These are phyloP conservation scores for Solen grandis DNA, from an alignment of 1,140 invertebrate genomes.

Conservation along the genomic window DNA sequence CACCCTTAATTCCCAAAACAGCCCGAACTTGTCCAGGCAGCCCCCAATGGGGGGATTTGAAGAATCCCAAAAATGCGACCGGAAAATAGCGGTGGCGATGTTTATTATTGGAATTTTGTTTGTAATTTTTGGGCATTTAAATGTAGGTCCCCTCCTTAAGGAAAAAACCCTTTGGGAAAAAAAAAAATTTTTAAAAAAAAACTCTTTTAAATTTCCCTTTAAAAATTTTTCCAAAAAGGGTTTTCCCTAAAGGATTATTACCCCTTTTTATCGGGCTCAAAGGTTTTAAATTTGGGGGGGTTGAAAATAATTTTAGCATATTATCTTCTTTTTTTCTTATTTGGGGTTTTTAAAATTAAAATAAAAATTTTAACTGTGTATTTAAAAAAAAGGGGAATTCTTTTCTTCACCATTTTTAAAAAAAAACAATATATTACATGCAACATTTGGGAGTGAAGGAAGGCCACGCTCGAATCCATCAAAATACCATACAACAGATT, in stretches of 20 bases:
- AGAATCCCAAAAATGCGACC: slow-evolving; percentile 64
- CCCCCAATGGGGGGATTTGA: slow-evolving; percentile 56
- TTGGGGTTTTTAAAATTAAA: background rate
- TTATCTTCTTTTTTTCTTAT: background rate
- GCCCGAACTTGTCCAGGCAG: slow-evolving; percentile 58
- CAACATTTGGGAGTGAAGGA: too few relatives aligned
- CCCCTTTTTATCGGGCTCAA: background rate
- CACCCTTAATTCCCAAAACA: slow-evolving; percentile 61
- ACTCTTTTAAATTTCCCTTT: background rate
- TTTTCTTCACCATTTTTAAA: too few relatives aligned
- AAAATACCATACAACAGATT: too few relatives aligned
- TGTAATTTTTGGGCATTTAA: slow-evolving; percentile 59
- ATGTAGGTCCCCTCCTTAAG: slow-evolving; percentile 64
- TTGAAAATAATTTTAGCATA: background rate
- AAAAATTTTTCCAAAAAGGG: too few relatives aligned
- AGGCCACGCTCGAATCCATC: too few relatives aligned
- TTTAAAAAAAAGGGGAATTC: too few relatives aligned
- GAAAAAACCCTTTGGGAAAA: slow-evolving; percentile 62
- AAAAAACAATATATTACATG: too few relatives aligned
- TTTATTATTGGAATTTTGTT: slow-evolving; percentile 51
- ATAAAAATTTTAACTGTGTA: background rate
- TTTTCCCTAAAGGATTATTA: background rate
- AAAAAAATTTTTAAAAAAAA: background rate
- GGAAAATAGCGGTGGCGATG: slow-evolving; percentile 56
- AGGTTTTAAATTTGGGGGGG: background rate